phyloP scores from a whole-genome alignment of 2,797 vertebrate genomes.

The Psittacula echo region DNA sequence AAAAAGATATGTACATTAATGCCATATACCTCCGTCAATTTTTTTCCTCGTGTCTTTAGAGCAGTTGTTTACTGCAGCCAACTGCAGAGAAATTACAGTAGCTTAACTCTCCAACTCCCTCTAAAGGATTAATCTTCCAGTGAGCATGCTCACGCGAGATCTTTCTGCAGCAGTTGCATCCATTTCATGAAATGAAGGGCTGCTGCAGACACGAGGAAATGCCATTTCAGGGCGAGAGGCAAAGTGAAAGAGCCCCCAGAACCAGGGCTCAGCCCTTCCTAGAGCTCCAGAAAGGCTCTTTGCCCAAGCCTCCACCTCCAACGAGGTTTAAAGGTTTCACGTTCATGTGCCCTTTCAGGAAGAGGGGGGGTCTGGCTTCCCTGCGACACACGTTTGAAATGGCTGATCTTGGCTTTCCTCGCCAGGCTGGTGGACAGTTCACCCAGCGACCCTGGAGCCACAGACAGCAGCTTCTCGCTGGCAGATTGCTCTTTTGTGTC shows the following conservation, averaged over 20 bases:
- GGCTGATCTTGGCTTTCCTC: constrained; percentile 44
- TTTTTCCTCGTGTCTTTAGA: constrained; percentile 62
- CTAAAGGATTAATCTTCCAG: constrained; percentile 67
- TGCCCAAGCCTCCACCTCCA: constrained; percentile 9
- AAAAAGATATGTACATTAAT: constrained; percentile 43
- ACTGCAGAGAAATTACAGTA: constrained; percentile 70
- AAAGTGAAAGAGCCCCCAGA: background rate
- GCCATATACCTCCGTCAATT: constrained; percentile 58
- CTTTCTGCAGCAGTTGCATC: constrained; percentile 58
- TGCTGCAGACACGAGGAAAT: constrained; percentile 64
- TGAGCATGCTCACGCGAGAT: constrained; percentile 69
- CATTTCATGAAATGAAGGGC: constrained; percentile 68
- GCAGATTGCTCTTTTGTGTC: background rate
- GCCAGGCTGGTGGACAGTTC: constrained; percentile 16
- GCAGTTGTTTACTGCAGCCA: constrained; percentile 70
- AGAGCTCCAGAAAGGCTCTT: background rate
- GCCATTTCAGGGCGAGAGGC: constrained; percentile 48
- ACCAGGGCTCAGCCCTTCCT: background rate
- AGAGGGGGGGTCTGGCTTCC: constrained; percentile 41
- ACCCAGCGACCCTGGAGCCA: background rate
- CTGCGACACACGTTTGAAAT: background rate
- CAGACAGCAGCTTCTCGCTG: background rate
- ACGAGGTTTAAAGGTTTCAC: background rate
- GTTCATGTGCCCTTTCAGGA: background rate
- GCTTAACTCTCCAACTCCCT: constrained; percentile 72